Percentiles rank a stretch among this genome's conserved stretches.
Conservation (phyloP, 2,113 vertebrate genomes). For the Acanthisitta chloris region DNA sequence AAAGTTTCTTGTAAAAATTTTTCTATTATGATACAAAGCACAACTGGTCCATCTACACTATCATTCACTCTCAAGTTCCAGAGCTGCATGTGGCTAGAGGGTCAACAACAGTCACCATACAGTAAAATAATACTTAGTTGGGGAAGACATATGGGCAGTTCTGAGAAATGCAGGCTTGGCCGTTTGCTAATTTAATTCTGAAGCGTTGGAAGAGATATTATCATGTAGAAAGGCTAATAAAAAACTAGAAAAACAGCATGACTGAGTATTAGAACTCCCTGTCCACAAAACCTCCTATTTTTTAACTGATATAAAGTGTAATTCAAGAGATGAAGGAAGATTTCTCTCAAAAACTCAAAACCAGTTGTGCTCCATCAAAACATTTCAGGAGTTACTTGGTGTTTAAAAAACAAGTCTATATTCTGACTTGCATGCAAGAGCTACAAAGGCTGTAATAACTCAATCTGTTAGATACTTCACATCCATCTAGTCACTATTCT, state of each 20-base stretch:
- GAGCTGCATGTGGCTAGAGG: not conserved
- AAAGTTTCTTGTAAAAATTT: not conserved
- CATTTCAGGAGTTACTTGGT: not conserved
- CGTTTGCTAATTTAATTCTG: not conserved
- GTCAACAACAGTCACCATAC: not conserved
- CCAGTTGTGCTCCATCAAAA: not conserved
- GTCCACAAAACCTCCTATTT: not conserved
- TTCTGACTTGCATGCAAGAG: not conserved
- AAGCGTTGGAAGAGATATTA: not conserved
- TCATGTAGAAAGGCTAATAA: not conserved
- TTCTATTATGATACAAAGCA: not conserved
- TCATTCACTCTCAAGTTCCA: not conserved
- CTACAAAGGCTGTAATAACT: not conserved
- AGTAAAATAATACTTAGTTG: not conserved
- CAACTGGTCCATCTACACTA: not conserved
- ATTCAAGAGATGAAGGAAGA: not conserved
- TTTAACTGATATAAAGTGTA: not conserved
- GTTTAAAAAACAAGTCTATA: not conserved
- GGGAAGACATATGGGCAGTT: not conserved
- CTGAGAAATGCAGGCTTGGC: not conserved
- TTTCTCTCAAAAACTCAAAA: not conserved
- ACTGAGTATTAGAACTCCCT: not conserved
- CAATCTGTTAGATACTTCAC: not conserved
- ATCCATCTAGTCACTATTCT: not conserved
- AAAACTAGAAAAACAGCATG: not conserved